Base-by-base conservation (phyloP, 2,113 vertebrate genomes). In the Shinisaurus crocodilurus region DNA sequence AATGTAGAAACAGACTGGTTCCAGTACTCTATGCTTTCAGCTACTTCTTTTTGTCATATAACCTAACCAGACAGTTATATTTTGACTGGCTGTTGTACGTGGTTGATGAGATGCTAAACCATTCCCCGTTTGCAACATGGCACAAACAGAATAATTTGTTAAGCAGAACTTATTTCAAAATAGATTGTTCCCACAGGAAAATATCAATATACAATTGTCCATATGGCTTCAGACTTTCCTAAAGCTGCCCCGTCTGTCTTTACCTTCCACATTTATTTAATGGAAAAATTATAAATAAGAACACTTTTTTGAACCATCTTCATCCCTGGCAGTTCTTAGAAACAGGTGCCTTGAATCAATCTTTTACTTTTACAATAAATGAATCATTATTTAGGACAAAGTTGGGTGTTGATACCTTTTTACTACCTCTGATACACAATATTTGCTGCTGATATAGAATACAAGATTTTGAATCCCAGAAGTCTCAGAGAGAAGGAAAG, bases 251-350 rank as follows among this genome's bases (percentile, higher is more conserved):
- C 90, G 54, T 77, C 80, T 96, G 92, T 94, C 88, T 90, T 93
- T 92, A 81, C 88, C 86, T 95, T 77, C 72, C 20, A 60, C 40
- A 79, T 85, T 80, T 85, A 69, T 67, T 86, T 89, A 74, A 89
- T 82, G 88, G 5, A 54, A 69, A 75, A 76, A 37, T 43, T 75
- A 89, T 43, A 63, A 83, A 83, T 75, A 89, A 69, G 45, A 81
- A 90, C 92, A 90, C 90, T 94, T 92, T 96, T 50, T 27, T 92
- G 87, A 82, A 89, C 93, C 91, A 91, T 89, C 91, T 92, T 94
- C 82, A 94, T 90, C 88, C 88, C 92, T 96, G 88, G 90, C 94
- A 96, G 92, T 93, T 96, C 96, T 94, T 95, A 94, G 95, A 92
- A 94, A 95, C 69, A 92, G 86, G 90, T 93, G 48, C 89, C 45